phyloP scores from a whole-genome alignment of 2,113 vertebrate species.

The Accipiter cooperii region DNA sequence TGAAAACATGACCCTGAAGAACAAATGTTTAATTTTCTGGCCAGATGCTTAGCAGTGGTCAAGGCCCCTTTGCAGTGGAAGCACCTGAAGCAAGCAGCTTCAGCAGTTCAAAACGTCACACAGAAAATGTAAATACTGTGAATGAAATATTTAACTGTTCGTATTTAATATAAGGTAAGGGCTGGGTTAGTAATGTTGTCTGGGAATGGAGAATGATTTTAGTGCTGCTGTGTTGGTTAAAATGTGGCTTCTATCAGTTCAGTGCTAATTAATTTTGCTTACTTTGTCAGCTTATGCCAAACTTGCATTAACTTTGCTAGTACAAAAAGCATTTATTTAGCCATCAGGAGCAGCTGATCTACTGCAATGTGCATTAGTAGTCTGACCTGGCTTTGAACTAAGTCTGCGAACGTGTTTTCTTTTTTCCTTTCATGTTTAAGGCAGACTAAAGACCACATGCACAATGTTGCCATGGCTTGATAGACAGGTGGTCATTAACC shows the following conservation, averaged over 20 bases:
- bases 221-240: background rate
- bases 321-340: background rate
- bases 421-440: background rate
- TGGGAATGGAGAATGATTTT: background rate
- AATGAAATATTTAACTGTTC: slow-evolving; percentile 10
- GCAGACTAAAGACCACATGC: background rate
- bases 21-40: background rate
- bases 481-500: background rate
- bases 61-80: background rate
- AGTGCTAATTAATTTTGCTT: background rate
- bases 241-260: background rate
- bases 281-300: background rate
- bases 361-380: background rate
- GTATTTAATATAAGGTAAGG: background rate
- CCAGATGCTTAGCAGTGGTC: background rate
- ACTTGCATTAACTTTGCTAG: background rate
- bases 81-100: background rate
- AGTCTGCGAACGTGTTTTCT: background rate
- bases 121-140: slow-evolving; percentile 13
- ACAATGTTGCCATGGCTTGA: background rate
- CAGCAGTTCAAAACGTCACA: slow-evolving; percentile 6
- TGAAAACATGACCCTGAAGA: background rate
- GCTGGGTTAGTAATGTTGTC: background rate
- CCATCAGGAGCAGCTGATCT: background rate
- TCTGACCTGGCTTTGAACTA: background rate